phyloP scores from a whole-genome alignment of 2,797 vertebrate genomes.

The Adrianichthys oophorus region DNA sequence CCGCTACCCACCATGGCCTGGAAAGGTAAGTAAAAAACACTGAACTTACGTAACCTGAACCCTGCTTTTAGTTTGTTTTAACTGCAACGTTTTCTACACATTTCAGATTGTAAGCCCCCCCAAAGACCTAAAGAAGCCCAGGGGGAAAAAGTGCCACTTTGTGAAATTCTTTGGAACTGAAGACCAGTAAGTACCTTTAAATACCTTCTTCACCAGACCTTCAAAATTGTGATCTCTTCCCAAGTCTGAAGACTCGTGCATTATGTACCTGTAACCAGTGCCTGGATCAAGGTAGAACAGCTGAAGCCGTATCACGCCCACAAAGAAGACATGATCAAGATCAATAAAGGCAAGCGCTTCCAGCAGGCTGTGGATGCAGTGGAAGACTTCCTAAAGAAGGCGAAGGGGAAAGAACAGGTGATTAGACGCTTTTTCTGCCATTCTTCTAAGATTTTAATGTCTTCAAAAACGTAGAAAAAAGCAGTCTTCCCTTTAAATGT shows the following conservation, averaged over 20 bases:
- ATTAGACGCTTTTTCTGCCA: neutral
- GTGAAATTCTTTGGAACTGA: constrained; percentile 99
- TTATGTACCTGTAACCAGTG: constrained; percentile 73
- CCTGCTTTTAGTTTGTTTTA: neutral
- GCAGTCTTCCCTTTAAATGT: too few relatives aligned
- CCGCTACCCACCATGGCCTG: constrained; percentile 97
- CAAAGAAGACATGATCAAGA: constrained; percentile 99
- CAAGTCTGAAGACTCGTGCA: neutral
- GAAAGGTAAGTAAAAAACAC: constrained; percentile 84
- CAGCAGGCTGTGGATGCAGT: constrained; percentile 97
- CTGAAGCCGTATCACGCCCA: constrained; percentile 96
- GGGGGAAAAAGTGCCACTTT: constrained; percentile 98
- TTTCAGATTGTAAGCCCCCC: constrained; percentile 94
- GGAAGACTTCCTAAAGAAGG: constrained; percentile 95
- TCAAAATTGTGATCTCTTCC: too few relatives aligned
- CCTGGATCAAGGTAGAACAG: constrained; percentile 99
- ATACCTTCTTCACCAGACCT: too few relatives aligned
- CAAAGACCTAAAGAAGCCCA: constrained; percentile 97
- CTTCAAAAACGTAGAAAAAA: too few relatives aligned
- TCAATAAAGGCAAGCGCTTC: constrained; percentile 98
- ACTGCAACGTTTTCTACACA: neutral
- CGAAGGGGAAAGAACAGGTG: constrained; percentile 95
- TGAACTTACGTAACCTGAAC: too few relatives aligned
- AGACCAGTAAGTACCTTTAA: constrained; percentile 89
- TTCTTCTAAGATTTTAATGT: neutral